Evolutionary conservation across 2,113 vertebrate genomes (phyloP).

Genomic region (Ochotona princeps): DNA sequence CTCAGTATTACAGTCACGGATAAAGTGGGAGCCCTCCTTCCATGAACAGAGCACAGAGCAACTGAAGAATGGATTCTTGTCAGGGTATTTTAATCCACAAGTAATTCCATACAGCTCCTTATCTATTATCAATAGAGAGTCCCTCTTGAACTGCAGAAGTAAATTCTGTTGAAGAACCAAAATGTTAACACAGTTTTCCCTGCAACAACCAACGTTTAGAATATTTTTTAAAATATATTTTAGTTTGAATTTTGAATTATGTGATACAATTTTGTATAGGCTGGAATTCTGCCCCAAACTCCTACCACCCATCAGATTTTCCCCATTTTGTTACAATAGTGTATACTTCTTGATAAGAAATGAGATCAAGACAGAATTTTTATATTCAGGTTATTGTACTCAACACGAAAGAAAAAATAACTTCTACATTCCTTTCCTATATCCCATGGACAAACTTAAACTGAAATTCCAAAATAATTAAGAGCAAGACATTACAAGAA

Average conservation of each 20-base stretch:
- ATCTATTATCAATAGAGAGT: not conserved
- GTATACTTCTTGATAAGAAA: constrained; percentile 3
- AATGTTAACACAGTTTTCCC: not conserved
- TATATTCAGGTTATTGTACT: not conserved
- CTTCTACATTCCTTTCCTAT: not conserved
- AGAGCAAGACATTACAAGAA: not conserved
- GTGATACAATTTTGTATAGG: too few species aligned
- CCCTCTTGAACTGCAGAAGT: not conserved
- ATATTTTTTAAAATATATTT: too few species aligned
- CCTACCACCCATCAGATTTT: too few species aligned
- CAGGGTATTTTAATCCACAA: not conserved
- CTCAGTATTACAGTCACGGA: not conserved
- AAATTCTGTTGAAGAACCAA: not conserved
- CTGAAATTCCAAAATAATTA: not conserved
- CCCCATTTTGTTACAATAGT: too few species aligned
- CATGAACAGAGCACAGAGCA: not conserved
- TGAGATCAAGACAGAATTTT: not conserved
- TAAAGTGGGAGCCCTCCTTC: not conserved
- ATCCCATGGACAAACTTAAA: not conserved
- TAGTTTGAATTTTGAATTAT: too few species aligned
- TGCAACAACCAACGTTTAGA: not conserved
- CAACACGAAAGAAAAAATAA: not conserved
- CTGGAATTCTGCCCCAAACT: too few species aligned
- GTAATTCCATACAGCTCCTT: not conserved
- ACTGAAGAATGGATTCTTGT: not conserved